Conservation (phyloP, 2,113 vertebrate genomes). For the Redunca redunca region DNA sequence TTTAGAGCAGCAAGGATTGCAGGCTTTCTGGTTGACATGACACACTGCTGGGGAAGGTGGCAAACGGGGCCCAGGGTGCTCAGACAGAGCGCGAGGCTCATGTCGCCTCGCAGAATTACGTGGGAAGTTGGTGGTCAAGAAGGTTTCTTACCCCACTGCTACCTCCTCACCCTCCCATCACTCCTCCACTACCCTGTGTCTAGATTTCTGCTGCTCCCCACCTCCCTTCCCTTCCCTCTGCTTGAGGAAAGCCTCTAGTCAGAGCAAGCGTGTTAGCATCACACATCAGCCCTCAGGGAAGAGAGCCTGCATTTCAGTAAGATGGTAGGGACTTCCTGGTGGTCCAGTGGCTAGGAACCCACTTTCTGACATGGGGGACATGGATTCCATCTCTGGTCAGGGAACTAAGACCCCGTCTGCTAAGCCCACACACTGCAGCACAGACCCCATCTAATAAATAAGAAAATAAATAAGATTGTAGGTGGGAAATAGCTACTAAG, state of each 20-base stretch:
- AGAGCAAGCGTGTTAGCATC: background rate
- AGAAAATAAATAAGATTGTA: background rate
- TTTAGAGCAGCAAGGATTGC: background rate
- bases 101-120: accelerated
- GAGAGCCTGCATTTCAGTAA: background rate
- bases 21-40: background rate
- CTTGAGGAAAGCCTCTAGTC: background rate
- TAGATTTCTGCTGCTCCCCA: background rate
- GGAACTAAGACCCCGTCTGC: background rate
- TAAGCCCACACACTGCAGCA: background rate
- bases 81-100: background rate
- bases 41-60: background rate
- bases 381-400: background rate
- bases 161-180: background rate
- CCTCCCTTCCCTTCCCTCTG: background rate
- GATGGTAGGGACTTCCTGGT: background rate
- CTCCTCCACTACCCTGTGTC: background rate
- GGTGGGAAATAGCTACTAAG: background rate
- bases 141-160: background rate
- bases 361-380: background rate
- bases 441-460: background rate
- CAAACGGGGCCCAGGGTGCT: background rate
- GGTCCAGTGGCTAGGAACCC: background rate
- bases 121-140: background rate
- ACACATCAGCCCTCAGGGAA: background rate